A percentile compares a stretch with the other conserved stretches of the same genome.
phyloP scores from a whole-genome alignment of 1,140 invertebrate genomes.

The Rhizoglyphus robini region DNA sequence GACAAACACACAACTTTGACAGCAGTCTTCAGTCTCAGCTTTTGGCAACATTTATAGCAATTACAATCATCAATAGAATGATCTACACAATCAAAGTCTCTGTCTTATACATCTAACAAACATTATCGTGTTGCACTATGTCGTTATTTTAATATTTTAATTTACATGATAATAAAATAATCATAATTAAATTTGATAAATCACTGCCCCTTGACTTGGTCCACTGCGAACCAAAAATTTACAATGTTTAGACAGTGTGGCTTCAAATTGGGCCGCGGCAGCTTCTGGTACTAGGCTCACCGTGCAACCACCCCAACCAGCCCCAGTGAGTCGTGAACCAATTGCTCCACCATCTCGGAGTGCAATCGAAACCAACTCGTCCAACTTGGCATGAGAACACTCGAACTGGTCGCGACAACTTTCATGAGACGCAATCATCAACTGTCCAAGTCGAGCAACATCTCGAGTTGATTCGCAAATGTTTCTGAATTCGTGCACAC shows the following conservation, averaged over 20 bases:
- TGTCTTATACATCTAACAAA: no score
- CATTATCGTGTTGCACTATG: no score
- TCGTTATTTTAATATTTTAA: no score
- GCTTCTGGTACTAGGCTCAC: constrained; percentile 19
- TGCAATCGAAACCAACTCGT: constrained; percentile 66
- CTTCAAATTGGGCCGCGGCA: constrained; percentile 13
- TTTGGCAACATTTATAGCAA: no score
- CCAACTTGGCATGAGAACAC: constrained; percentile 79
- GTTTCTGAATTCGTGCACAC: constrained; percentile 58
- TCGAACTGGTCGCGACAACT: constrained; percentile 76
- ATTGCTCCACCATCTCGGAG: constrained; percentile 47
- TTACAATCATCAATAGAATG: no score
- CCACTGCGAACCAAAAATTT: constrained; percentile 13
- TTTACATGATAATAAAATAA: no score
- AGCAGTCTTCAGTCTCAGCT: no score
- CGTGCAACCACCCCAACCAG: constrained; percentile 46
- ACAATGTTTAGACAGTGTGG: constrained; percentile 1
- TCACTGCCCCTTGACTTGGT: constrained; percentile 14
- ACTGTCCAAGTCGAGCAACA: constrained; percentile 49
- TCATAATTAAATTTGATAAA: constrained; percentile 14
- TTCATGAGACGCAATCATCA: constrained; percentile 78
- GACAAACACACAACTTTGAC: no score
- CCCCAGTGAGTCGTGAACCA: constrained; percentile 81
- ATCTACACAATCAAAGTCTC: no score
- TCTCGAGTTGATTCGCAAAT: constrained; percentile 43